phyloP scores from a whole-genome alignment of 1,140 invertebrate genomes.

The Cyphomyrmex costatus region DNA sequence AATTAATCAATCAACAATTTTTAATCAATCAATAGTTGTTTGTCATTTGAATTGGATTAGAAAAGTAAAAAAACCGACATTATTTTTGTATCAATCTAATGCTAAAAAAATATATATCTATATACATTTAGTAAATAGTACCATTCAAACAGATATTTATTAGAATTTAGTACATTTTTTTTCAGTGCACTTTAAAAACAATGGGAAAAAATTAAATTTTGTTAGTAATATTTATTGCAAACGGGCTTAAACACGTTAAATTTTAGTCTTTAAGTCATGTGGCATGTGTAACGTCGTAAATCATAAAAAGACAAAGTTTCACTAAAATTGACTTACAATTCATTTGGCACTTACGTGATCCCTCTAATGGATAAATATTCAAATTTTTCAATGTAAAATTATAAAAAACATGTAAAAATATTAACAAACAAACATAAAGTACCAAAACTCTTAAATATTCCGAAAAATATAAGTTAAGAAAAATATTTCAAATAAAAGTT shows the following conservation, averaged over 20 bases:
- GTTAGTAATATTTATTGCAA: background rate
- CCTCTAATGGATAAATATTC: background rate
- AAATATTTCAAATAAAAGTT: too few species aligned
- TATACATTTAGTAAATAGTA: too few species aligned
- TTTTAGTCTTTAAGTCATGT: background rate
- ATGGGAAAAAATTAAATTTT: background rate
- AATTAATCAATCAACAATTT: too few species aligned
- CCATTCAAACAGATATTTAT: too few species aligned
- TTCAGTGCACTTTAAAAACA: background rate
- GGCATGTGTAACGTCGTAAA: background rate
- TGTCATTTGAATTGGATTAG: too few species aligned
- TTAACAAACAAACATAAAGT: background rate
- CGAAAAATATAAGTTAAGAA: too few species aligned
- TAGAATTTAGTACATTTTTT: too few species aligned
- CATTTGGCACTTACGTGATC: background rate
- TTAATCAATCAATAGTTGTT: too few species aligned
- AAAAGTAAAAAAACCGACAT: too few species aligned
- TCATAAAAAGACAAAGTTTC: constrained; percentile 24
- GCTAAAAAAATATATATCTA: too few species aligned
- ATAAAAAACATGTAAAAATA: background rate
- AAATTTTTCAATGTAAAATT: constrained; percentile 1
- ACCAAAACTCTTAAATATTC: too few species aligned
- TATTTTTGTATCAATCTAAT: too few species aligned
- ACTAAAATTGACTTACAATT: background rate
- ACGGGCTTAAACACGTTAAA: background rate